phyloP scores from a whole-genome alignment of 2,888 invertebrate species.

The Agonopterix alstromeriana region DNA sequence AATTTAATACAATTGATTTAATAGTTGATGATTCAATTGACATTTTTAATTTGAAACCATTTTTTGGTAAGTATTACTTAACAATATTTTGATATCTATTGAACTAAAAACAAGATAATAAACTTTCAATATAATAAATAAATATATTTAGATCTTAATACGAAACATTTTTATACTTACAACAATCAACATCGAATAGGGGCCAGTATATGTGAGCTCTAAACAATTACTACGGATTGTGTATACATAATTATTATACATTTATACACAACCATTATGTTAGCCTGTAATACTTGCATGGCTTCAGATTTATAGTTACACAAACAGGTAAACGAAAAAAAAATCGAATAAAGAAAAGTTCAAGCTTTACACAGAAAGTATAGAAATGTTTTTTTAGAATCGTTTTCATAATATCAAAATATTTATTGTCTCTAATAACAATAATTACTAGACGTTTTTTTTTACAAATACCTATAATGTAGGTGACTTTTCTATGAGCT shows the following conservation, averaged over 20 bases:
- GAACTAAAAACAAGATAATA: too few species aligned
- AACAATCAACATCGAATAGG: constrained; percentile 39
- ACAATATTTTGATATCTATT: too few species aligned
- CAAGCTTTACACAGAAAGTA: background rate
- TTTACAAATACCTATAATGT: constrained; percentile 26
- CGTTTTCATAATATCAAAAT: constrained; percentile 43
- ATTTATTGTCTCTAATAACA: constrained; percentile 48
- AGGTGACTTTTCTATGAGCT: constrained; percentile 24
- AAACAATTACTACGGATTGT: background rate
- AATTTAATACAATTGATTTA: constrained; percentile 5
- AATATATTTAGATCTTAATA: constrained; percentile 15
- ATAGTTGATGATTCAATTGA: constrained; percentile 4
- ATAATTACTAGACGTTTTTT: constrained; percentile 27
- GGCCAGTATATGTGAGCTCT: constrained; percentile 22
- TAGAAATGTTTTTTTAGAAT: constrained; percentile 8
- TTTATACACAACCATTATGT: constrained; percentile 55
- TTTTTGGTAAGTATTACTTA: background rate
- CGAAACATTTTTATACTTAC: constrained; percentile 16
- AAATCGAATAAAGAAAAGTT: background rate
- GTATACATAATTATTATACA: constrained; percentile 31
- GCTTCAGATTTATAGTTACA: constrained; percentile 4
- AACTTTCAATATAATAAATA: constrained; percentile 6
- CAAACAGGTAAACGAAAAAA: background rate
- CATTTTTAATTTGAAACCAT: constrained; percentile 2
- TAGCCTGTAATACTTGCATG: constrained; percentile 27